Percentiles rank a stretch among this genome's conserved stretches.
Conservation (phyloP, 35 echinoderm and acorn worm genomes). For the Amphiura filiformis region DNA sequence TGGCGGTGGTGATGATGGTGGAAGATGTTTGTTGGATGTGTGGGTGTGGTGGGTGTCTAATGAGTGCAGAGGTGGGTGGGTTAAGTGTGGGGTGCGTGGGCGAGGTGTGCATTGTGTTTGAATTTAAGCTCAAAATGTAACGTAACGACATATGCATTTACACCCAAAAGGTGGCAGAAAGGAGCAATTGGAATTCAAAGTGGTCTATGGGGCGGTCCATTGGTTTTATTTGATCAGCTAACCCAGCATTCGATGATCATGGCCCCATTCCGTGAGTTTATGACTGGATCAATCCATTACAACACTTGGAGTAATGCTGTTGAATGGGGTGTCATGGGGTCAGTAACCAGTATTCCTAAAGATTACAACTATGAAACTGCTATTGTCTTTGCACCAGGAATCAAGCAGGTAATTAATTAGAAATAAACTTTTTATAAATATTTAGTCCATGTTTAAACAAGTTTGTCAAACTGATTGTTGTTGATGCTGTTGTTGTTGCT, state of each 20-base stretch:
- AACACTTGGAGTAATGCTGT: not conserved
- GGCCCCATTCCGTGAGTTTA: not conserved
- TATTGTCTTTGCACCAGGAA: not conserved
- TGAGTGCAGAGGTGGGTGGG: no score
- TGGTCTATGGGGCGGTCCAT: not conserved
- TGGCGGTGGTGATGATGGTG: no score
- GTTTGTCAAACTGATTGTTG: no score
- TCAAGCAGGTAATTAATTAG: not conserved
- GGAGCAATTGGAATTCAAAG: not conserved
- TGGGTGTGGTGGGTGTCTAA: no score
- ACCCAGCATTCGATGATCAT: not conserved
- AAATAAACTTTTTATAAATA: not conserved
- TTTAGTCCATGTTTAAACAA: no score
- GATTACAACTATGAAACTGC: not conserved
- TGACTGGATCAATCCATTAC: not conserved
- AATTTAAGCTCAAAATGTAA: no score
- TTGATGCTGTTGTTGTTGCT: no score
- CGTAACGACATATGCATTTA: no score
- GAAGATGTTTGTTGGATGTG: no score
- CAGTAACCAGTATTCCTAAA: not conserved
- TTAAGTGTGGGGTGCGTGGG: no score
- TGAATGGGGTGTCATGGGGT: not conserved
- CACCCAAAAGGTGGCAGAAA: not conserved
- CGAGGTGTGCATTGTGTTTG: no score
- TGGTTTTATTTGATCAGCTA: not conserved